phyloP scores from a whole-genome alignment of 2,888 invertebrate genomes.

The Malthinus flaveolus region DNA sequence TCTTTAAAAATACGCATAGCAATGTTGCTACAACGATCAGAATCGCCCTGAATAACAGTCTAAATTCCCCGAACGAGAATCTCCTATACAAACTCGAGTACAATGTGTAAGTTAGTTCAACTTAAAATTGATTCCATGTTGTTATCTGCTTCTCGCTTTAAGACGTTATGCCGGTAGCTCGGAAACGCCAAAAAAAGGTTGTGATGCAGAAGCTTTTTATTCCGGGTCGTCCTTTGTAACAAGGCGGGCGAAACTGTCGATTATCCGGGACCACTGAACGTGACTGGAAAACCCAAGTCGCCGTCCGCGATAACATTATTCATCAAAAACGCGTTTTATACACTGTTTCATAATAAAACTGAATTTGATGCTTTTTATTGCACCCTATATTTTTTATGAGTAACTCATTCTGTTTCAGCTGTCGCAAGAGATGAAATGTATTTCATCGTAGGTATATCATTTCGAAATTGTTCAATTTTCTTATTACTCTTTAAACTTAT shows the following conservation, averaged over 20 bases:
- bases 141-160: constrained; percentile 34
- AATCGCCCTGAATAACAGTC: too few species aligned
- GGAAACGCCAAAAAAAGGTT: constrained; percentile 16
- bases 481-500: too few species aligned
- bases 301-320: constrained; percentile 52
- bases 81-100: constrained; percentile 52
- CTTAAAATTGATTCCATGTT: constrained; percentile 37
- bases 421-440: constrained; percentile 26
- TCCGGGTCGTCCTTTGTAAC: constrained; percentile 35
- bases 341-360: constrained; percentile 54
- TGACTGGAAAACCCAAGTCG: constrained; percentile 48
- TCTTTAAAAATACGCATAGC: too few species aligned
- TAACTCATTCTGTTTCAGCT: constrained; percentile 27
- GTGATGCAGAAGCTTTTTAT: constrained; percentile 13
- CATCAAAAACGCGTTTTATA: constrained; percentile 55
- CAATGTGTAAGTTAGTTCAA: constrained; percentile 48
- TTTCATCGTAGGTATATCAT: constrained; percentile 11
- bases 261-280: constrained; percentile 54
- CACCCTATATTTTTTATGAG: constrained; percentile 33
- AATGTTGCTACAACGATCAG: too few species aligned
- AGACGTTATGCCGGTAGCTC: constrained; percentile 6
- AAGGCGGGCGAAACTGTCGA: constrained; percentile 50
- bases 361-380: constrained; percentile 51
- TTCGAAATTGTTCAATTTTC: too few species aligned
- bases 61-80: constrained; percentile 54